Evolutionary conservation across 2,113 vertebrate species (phyloP).

Genomic region (Sisor rabdophorus): DNA sequence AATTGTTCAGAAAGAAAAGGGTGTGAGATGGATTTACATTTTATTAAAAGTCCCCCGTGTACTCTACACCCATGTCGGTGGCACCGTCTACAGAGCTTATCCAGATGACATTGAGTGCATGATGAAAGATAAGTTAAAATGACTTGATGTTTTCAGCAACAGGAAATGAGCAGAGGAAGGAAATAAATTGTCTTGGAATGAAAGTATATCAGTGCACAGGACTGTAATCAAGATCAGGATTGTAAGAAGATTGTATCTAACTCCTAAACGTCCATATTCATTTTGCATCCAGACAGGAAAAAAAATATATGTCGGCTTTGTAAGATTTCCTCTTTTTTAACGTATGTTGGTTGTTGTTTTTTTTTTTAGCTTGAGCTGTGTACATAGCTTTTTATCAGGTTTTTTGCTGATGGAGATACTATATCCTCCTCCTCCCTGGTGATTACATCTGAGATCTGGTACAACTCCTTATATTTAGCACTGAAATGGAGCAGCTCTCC

Average conservation of each 20-base stretch:
- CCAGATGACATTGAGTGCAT: constrained; percentile 42
- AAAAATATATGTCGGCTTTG: not conserved
- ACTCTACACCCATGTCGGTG: no score
- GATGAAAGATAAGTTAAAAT: not conserved
- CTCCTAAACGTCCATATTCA: not conserved
- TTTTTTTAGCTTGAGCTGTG: not conserved
- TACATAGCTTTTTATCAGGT: not conserved
- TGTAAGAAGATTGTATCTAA: not conserved
- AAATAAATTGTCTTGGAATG: constrained; percentile 8
- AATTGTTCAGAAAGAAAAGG: no score
- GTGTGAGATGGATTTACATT: no score
- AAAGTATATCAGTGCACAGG: constrained; percentile 7
- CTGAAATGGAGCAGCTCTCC: constrained; percentile 53
- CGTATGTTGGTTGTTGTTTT: not conserved
- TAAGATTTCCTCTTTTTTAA: not conserved
- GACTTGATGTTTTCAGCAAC: constrained; percentile 32
- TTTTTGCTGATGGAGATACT: constrained; percentile 5
- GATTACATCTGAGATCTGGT: constrained; percentile 42
- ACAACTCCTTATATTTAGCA: constrained; percentile 47
- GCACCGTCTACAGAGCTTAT: constrained; percentile 6
- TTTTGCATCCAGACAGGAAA: not conserved
- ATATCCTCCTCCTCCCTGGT: constrained; percentile 3
- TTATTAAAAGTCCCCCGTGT: no score
- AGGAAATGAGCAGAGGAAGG: constrained; percentile 41
- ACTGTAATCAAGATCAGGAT: constrained; percentile 17